Evolutionary conservation across 2,888 invertebrate genomes (phyloP), one percentile per base, ranked within the genome.

Genomic region (Spodoptera picta): DNA sequence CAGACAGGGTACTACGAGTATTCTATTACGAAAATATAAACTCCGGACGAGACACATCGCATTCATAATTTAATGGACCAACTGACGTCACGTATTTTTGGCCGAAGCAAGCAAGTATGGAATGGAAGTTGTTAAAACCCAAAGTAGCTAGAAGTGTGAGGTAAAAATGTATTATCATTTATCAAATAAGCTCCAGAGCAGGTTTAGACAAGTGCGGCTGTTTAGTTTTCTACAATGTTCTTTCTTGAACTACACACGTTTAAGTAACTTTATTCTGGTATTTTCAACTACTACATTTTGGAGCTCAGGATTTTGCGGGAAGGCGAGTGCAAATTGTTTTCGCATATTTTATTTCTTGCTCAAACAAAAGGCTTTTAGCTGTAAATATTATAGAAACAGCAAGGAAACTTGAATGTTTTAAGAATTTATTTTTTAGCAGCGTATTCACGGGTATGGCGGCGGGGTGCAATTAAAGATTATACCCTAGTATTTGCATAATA

Each of bases 401-500:
- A 78, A 75, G 67, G 64, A 82, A 85, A 83, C 73, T 86, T 83
- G 82, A 80, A 76, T 81, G 79, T 82, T 81, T 77, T 60, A 75
- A 73, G 75, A 82, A 82, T 84, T 86, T 82, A 81, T 84, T 87
- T 84, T 36, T 82, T 78, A 76, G 68, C 65, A 75, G 61, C 74
- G 69, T 78, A 61, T 81, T 78, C 68, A 69, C 79, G 75, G 75
- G 69, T 65, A 74, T 75, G 72, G 82, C 76, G 80, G 81, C 77
- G 75, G 83, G 80, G 82, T 73, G 83, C 87, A 89, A 90, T 90
- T 89, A 88, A 89, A 90, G 83, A 84, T 88, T 86, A 90, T 86
- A 83, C 83, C 85, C 81, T 78, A 79, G 83, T 85, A 88, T 90
- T 90, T 89, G 86, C 89, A 89, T 90, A 89, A 87, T 88, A 86